Evolutionary conservation across 2,797 vertebrate species (phyloP).

Genomic region (Sebastes cheni): DNA sequence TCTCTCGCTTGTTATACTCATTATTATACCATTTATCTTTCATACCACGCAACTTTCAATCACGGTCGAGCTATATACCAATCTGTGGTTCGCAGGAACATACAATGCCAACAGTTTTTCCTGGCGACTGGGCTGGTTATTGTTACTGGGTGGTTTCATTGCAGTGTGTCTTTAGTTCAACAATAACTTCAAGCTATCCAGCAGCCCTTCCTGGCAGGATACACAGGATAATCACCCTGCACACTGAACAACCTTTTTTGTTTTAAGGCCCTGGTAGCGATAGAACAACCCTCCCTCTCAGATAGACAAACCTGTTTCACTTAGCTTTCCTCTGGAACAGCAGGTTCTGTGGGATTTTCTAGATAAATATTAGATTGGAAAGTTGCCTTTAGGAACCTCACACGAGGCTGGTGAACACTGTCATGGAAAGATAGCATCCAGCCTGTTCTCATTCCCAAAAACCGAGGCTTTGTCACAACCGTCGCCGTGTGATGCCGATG

Average conservation of each 20-base stretch:
- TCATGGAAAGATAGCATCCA: too few relatives aligned
- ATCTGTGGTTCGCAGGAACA: background rate
- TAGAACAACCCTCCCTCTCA: conserved; percentile 23
- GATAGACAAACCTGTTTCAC: conserved; percentile 19
- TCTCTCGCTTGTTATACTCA: background rate
- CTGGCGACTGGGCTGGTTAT: background rate
- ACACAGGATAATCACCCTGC: conserved; percentile 6
- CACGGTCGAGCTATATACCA: background rate
- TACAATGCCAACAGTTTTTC: background rate
- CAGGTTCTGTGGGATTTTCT: conserved; percentile 14
- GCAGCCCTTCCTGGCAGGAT: conserved; percentile 68
- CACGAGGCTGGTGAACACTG: background rate
- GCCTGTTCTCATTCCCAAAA: too few relatives aligned
- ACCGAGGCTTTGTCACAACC: too few relatives aligned
- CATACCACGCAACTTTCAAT: background rate
- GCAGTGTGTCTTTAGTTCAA: background rate
- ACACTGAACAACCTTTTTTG: conserved; percentile 36
- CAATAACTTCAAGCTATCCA: conserved; percentile 8
- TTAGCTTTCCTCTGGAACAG: conserved; percentile 27
- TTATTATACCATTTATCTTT: background rate
- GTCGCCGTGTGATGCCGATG: too few relatives aligned
- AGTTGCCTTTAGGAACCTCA: background rate
- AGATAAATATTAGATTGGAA: background rate
- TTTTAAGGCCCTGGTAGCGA: conserved; percentile 26
- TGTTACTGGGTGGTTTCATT: background rate